phyloP scores from a whole-genome alignment of 2,888 invertebrate species.

The Macrophya alboannulata region DNA sequence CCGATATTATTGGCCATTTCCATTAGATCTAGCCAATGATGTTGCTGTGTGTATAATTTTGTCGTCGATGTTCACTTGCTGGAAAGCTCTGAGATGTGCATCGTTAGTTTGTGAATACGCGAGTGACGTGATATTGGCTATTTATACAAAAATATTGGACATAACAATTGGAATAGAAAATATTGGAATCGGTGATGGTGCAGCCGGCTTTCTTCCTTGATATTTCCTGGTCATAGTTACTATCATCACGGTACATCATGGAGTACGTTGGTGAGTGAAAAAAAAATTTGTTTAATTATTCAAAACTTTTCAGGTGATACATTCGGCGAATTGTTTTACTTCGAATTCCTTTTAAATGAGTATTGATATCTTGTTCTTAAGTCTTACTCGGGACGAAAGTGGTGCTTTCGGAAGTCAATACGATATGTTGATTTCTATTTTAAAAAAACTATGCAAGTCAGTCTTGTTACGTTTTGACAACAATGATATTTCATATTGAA shows the following conservation, averaged over 20 bases:
- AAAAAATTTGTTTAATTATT: slow-evolving; percentile 64
- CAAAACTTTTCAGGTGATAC: slow-evolving; percentile 54
- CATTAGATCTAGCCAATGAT: background rate
- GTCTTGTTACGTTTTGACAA: slow-evolving; percentile 62
- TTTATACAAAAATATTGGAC: slow-evolving; percentile 9
- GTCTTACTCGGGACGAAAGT: background rate
- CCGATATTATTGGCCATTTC: background rate
- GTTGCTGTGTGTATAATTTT: background rate
- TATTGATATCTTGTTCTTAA: background rate
- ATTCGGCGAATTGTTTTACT: slow-evolving; percentile 51
- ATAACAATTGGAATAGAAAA: background rate
- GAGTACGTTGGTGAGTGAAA: slow-evolving; percentile 73
- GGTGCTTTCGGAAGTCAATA: background rate
- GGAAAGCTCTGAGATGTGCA: background rate
- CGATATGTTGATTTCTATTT: background rate
- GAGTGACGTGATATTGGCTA: background rate
- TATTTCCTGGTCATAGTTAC: slow-evolving; percentile 31
- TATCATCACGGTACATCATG: slow-evolving; percentile 70
- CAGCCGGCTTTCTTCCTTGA: slow-evolving; percentile 18
- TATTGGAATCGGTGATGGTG: background rate
- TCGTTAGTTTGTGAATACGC: background rate
- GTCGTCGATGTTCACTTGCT: background rate
- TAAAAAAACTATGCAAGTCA: slow-evolving; percentile 59
- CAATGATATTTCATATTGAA: slow-evolving; percentile 62
- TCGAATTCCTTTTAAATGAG: background rate